Conservation (phyloP, 2,888 invertebrate species). For the Chrysina gloriosa region DNA sequence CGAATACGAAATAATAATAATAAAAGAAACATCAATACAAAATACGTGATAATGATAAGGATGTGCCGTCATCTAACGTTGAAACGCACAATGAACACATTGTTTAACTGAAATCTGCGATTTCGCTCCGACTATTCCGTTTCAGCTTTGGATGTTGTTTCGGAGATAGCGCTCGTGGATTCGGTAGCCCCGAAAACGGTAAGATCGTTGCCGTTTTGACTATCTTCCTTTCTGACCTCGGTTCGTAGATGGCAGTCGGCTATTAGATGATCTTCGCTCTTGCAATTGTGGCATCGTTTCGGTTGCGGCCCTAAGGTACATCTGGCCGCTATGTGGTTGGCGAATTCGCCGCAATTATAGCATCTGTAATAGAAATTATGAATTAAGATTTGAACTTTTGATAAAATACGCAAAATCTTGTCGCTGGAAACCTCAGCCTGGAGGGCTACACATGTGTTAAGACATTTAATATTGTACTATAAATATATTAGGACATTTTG, state of each 20-base stretch:
- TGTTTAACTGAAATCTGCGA: conserved; percentile 5
- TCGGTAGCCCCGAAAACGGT: conserved; percentile 43
- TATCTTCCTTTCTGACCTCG: conserved; percentile 49
- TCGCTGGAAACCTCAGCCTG: too few relatives aligned
- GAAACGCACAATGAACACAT: conserved; percentile 43
- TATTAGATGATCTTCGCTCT: conserved; percentile 87
- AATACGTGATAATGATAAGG: neutral
- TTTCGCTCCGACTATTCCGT: conserved; percentile 14
- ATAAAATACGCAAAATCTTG: too few relatives aligned
- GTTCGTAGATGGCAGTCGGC: conserved; percentile 84
- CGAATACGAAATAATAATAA: conserved; percentile 17
- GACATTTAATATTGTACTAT: too few relatives aligned
- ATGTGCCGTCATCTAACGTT: conserved; percentile 39
- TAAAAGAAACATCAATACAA: neutral
- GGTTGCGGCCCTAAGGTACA: conserved; percentile 90
- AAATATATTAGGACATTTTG: too few relatives aligned
- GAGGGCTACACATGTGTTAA: too few relatives aligned
- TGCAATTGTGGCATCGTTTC: conserved; percentile 91
- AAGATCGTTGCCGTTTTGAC: conserved; percentile 54
- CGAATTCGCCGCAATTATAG: conserved; percentile 94
- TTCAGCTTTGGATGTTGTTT: conserved; percentile 37
- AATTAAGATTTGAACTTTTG: too few relatives aligned
- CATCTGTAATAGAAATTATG: conserved; percentile 71
- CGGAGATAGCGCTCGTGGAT: conserved; percentile 48
- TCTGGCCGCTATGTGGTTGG: conserved; percentile 92